Base-by-base conservation (phyloP, 2,888 invertebrate species). In the Aphelenchoides bicaudatus region DNA sequence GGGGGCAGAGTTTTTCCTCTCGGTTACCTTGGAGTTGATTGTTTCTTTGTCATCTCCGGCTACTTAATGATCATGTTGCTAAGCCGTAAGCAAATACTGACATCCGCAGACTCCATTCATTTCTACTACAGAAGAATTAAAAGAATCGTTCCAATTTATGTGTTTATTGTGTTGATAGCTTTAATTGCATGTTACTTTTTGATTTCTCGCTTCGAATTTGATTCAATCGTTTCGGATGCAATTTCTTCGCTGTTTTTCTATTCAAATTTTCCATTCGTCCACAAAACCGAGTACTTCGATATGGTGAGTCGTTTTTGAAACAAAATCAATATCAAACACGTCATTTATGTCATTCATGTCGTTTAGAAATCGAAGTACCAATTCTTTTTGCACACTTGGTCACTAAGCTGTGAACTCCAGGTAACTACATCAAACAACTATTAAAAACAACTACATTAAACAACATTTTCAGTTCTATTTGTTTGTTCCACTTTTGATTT, bases 21-120 rank as follows among this genome's bases (percentile, higher is more conserved):
- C n/a, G n/a, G n/a, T n/a, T n/a, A n/a, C n/a, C n/a, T n/a, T n/a
- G n/a, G n/a, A n/a, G n/a, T n/a, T n/a, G n/a, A n/a, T n/a, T n/a
- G 51, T 6, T 51, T 51, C 50, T 51, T 51, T 25, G 51, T 51
- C 6, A 51, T 51, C 51, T 51, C 51, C 51, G 51, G 51, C 51
- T 51, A 48, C 19, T 19, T 51, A 25, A 51, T 51, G 51, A 5
- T 6, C 21, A 5, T 51, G 8, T 19, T 51, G 8, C 23, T 38
- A 5, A n/a, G 8, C 4, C 4, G 21, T 48, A 10, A 50, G 6
- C 8, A 6, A 5, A 3, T 4, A 5, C 43, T 6, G 16, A 51
- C 51, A 5, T 13, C 16, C 34, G 27, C 30, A 13, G 6, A 27
- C n/a, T 51, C 5, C 6, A 46, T 5, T 13, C 23, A 51, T 50